Percentiles rank a stretch among this genome's conserved stretches.
These are phyloP conservation scores for Chaetogeoica ovagalla DNA, from an alignment of 2,888 invertebrate species.

Conservation along the genomic window DNA sequence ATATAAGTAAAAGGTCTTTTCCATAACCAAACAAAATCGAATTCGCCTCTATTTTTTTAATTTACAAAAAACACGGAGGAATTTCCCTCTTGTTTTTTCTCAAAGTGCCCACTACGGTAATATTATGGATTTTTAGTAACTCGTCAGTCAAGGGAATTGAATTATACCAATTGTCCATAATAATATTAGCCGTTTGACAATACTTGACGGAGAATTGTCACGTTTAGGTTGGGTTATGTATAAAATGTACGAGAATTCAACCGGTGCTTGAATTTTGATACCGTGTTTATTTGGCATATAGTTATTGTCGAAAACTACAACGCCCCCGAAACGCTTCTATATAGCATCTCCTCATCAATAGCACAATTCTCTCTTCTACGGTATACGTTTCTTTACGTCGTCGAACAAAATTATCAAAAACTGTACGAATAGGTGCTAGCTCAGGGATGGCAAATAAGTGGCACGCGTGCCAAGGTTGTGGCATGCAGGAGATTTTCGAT, in stretches of 20 bases:
- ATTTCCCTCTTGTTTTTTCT: neutral
- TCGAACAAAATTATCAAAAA: constrained; percentile 16
- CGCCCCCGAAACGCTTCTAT: neutral
- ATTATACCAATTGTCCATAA: no score
- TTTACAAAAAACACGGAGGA: neutral
- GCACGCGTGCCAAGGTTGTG: no score
- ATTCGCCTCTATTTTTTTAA: constrained; percentile 34
- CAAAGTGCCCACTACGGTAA: neutral
- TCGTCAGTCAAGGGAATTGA: neutral
- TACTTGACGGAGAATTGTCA: neutral
- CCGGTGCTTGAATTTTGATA: neutral
- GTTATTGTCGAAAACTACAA: neutral
- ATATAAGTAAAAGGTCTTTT: constrained; percentile 47
- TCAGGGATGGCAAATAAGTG: no score
- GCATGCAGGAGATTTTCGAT: no score
- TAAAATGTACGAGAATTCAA: neutral
- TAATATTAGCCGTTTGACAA: neutral
- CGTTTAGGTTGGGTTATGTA: neutral
- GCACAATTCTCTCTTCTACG: constrained; percentile 6
- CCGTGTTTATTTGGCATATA: neutral
- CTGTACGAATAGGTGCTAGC: constrained; percentile 24
- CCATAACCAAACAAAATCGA: constrained; percentile 54
- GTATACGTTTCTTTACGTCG: constrained; percentile 22
- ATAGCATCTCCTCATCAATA: neutral
- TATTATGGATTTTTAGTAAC: neutral